phyloP scores from a whole-genome alignment of 2,113 vertebrate genomes.

The Macrotus californicus region DNA sequence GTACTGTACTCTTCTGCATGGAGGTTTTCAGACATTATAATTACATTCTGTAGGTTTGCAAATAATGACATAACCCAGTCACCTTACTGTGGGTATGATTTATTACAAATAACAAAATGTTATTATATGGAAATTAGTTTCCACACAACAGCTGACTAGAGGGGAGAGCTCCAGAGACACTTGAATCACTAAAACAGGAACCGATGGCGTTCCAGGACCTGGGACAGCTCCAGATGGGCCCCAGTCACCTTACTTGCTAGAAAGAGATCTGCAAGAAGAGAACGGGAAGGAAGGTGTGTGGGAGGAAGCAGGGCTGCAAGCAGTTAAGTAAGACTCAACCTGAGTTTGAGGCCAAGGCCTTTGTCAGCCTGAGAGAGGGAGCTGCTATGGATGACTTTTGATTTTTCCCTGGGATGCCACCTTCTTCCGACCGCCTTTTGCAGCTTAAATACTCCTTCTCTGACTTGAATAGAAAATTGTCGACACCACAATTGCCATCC shows the following conservation, averaged over 20 bases:
- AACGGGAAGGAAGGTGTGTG: not conserved
- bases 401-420: not conserved
- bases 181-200: slow-evolving; percentile 46
- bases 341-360: not conserved
- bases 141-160: slow-evolving; percentile 54
- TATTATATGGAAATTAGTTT: slow-evolving; percentile 75
- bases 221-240: slow-evolving; percentile 38
- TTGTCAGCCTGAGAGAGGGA: not conserved
- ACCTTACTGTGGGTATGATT: slow-evolving; percentile 69
- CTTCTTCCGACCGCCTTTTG: not conserved
- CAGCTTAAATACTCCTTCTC: not conserved
- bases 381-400: not conserved
- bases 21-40: slow-evolving; percentile 61
- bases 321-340: not conserved
- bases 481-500: not conserved
- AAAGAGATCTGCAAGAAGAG: not conserved
- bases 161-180: slow-evolving; percentile 30
- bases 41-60: slow-evolving; percentile 70
- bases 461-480: not conserved
- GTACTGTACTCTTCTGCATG: slow-evolving; percentile 46
- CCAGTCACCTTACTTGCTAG: not conserved
- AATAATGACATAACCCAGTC: slow-evolving; percentile 73
- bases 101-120: slow-evolving; percentile 76
- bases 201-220: slow-evolving; percentile 50
- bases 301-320: not conserved